Conservation (phyloP, 2,113 vertebrate genomes). For the Glaucomys volans region DNA sequence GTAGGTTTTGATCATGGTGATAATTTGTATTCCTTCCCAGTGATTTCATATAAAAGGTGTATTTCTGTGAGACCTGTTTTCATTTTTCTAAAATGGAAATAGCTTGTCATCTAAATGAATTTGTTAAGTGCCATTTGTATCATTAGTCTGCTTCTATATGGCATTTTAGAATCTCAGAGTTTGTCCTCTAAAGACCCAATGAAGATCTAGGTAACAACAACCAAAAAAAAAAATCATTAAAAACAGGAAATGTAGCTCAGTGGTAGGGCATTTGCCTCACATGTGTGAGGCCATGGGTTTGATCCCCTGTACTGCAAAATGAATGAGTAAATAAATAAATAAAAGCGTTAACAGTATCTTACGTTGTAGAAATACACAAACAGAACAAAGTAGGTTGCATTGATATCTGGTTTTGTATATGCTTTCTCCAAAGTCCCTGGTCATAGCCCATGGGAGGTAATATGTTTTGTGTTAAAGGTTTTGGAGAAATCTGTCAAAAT, state of each 20-base stretch:
- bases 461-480: slow-evolving; percentile 20
- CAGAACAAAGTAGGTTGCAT: background rate
- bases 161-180: background rate
- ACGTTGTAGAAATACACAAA: background rate
- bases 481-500: background rate
- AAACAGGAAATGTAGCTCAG: background rate
- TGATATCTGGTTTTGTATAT: background rate
- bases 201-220: background rate
- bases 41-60: background rate
- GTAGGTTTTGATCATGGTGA: background rate
- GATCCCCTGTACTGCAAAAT: no score
- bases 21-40: background rate
- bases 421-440: background rate
- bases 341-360: background rate
- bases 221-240: background rate
- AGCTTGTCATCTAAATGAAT: background rate
- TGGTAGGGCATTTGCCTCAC: no score
- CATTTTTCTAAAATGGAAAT: slow-evolving; percentile 21
- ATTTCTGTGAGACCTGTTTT: slow-evolving; percentile 20
- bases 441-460: background rate
- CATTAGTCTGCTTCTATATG: background rate
- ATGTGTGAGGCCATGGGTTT: no score
- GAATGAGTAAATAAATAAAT: no score
- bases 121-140: background rate
- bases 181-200: background rate